Percentiles rank a stretch among this genome's conserved stretches.
Evolutionary conservation across 2,888 invertebrate species (phyloP).

Genomic region (Lepidochitona cinerea): DNA sequence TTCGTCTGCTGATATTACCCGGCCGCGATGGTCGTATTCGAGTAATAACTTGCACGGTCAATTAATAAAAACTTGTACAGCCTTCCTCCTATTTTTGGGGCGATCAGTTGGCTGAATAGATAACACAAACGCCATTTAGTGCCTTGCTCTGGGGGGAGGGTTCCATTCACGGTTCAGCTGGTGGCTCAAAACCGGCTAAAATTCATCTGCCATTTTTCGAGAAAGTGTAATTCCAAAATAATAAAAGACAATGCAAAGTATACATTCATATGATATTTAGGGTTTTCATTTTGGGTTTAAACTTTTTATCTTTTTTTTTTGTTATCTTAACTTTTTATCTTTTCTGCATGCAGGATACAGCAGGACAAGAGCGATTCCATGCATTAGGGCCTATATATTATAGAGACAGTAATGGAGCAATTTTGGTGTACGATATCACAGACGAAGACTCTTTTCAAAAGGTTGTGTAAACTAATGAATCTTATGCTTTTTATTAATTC

Average conservation of each 20-base stretch:
- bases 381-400: constrained; percentile 99
- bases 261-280: neutral
- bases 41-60: no score
- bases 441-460: constrained; percentile 96
- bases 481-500: no score
- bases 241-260: neutral
- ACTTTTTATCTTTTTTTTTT: neutral
- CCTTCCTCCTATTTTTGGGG: no score
- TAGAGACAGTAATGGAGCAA: constrained; percentile 95
- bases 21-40: no score
- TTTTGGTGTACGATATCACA: constrained; percentile 97
- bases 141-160: no score
- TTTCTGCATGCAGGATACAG: constrained; percentile 80
- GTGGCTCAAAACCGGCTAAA: no score
- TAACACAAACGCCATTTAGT: no score
- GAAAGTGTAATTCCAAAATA: neutral
- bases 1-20: no score
- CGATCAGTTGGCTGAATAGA: no score
- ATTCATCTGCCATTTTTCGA: neutral
- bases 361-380: constrained; percentile 97
- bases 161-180: no score
- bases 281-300: neutral
- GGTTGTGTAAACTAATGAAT: no score
- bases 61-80: no score
- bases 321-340: neutral